Conservation (phyloP, 2,113 vertebrate genomes). For the Rhabdomys dilectus region DNA sequence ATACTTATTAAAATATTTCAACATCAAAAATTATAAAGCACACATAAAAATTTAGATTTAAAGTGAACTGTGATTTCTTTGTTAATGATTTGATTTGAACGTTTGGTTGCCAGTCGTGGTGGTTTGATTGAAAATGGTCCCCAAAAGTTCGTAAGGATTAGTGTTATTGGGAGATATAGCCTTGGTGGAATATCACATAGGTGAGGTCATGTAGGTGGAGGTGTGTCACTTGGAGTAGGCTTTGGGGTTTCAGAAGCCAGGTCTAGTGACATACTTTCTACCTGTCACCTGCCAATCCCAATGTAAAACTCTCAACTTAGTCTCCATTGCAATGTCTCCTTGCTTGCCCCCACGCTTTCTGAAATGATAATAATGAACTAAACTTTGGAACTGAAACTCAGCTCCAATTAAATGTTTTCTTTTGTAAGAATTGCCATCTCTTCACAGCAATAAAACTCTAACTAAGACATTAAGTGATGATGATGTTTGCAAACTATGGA, state of each 20-base stretch:
- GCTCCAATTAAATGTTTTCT: not conserved
- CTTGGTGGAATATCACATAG: not conserved
- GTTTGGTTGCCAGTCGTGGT: not conserved
- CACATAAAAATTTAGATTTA: not conserved
- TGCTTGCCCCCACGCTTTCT: not conserved
- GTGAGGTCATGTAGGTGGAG: not conserved
- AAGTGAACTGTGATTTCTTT: constrained; percentile 3
- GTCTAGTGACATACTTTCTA: not conserved
- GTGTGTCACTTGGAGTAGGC: not conserved
- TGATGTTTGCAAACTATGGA: not conserved
- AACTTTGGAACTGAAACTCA: not conserved
- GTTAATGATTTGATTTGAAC: not conserved
- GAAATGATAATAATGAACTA: not conserved
- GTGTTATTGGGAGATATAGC: not conserved
- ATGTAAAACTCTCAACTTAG: not conserved
- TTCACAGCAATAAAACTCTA: not conserved
- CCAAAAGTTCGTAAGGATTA: not conserved
- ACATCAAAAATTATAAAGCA: not conserved
- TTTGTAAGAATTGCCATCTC: not conserved
- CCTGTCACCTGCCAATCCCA: not conserved
- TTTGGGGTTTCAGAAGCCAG: not conserved
- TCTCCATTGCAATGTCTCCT: not conserved
- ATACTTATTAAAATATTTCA: constrained; percentile 25
- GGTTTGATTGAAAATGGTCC: not conserved
- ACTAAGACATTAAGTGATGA: not conserved